Evolutionary conservation across 1,140 invertebrate genomes (phyloP), one percentile per base, ranked within the genome.

Genomic region (Centruroides sculpturatus): DNA sequence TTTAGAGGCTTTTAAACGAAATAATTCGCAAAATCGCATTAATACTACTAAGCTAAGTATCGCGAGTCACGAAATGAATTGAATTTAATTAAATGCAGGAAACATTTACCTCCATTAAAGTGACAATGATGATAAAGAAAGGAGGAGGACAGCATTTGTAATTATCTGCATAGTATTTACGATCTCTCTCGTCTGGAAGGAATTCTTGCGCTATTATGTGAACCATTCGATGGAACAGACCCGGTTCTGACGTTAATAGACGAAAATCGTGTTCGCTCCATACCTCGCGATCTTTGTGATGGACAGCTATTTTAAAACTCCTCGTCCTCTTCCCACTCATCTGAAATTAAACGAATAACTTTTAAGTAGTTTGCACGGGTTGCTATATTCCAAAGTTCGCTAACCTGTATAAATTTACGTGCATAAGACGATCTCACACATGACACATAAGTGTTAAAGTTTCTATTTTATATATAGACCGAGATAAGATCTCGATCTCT

Each of bases 111-210:
- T 97, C 92, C 68, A 94, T 79, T 59, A 95, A 77, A 51, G 92
- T 96, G 70, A 97, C 86, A 70, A 88, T 81, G 55, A 95, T 83
- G 67, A 97, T 93, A 75, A 98, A 97, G 55, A 96, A 77, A 5
- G 94, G 93, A 46, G 94, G 94, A 46, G 93, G 93, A 69, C 87
- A 91, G 75, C 93, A 97, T 41, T 85, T 90, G 78, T 97, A 98
- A 69, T 92, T 83, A 76, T 95, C 92, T 50, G 92, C 90, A 74
- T 95, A 95, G 73, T 94, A 95, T 73, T 94, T 94, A 67, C 92
- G 81, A 78, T 95, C 92, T 67, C 90, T 79, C 73, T 95, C 91
- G 75, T 95, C 90, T 54, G 90, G 90, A 67, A 96, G 82, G 76
- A 92, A 91, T 77, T 94, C 89, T 74, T 90, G 85, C 60, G 91